These are phyloP conservation scores for Brachyrhaphis roseni DNA, from an alignment of 2,797 vertebrate species.

Conservation along the genomic window DNA sequence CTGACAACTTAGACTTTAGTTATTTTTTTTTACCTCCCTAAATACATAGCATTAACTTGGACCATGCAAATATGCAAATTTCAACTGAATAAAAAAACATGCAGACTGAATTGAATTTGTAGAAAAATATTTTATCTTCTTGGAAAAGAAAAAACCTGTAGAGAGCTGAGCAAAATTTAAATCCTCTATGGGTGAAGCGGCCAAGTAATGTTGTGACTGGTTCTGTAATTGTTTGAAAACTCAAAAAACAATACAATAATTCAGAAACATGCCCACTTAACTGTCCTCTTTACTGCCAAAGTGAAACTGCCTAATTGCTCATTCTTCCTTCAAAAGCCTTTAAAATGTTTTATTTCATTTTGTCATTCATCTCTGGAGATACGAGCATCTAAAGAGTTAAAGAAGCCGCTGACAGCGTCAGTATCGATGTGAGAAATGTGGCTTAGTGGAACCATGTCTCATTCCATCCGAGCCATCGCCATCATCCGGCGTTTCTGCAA, in stretches of 20 bases:
- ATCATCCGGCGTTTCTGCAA: conserved; percentile 90
- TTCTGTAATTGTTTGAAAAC: conserved; percentile 60
- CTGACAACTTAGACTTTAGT: not conserved
- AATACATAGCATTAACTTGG: not conserved
- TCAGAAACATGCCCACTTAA: conserved; percentile 41
- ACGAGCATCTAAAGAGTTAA: conserved; percentile 33
- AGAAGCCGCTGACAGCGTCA: conserved; percentile 14
- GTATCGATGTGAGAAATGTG: conserved; percentile 79
- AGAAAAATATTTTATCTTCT: conserved; percentile 42
- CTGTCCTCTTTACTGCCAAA: conserved; percentile 38
- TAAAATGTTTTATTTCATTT: conserved; percentile 4
- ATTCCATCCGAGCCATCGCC: conserved; percentile 78
- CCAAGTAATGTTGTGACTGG: conserved; percentile 65
- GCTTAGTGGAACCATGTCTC: conserved; percentile 89
- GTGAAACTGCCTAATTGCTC: conserved; percentile 40
- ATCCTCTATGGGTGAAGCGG: conserved; percentile 55
- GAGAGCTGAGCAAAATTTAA: conserved; percentile 40
- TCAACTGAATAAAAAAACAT: conserved; percentile 8
- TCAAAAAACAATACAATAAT: conserved; percentile 38
- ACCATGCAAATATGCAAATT: not conserved
- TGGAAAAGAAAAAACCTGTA: conserved; percentile 42
- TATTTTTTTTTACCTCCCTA: not conserved
- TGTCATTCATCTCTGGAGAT: not conserved
- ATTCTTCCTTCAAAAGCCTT: conserved; percentile 11
- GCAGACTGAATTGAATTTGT: conserved; percentile 55